Percentiles rank a stretch among this genome's conserved stretches.
These are phyloP conservation scores for Saccostrea cuccullata DNA, from an alignment of 1,140 invertebrate species.

Conservation along the genomic window DNA sequence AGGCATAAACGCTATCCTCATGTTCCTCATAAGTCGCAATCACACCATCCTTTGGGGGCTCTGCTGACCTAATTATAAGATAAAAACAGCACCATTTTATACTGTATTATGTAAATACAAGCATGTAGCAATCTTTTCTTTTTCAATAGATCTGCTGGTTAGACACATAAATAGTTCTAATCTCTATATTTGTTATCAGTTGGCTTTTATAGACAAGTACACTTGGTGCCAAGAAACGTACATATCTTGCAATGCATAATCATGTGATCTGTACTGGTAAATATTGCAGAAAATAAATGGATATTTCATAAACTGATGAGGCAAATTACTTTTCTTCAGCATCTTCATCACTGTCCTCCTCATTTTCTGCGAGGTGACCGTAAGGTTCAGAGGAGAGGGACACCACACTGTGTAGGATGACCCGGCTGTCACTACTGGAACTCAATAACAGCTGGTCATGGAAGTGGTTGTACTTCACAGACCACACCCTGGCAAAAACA, in stretches of 20 bases:
- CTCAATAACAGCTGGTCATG: constrained; percentile 98
- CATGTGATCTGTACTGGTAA: no score
- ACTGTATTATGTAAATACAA: no score
- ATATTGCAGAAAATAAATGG: no score
- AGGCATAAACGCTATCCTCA: constrained; percentile 98
- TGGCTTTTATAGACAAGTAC: no score
- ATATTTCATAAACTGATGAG: no score
- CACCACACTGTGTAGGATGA: constrained; percentile 90
- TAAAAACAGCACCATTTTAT: no score
- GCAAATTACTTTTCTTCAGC: constrained; percentile 61
- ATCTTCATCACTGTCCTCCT: constrained; percentile 79
- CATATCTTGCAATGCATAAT: background rate
- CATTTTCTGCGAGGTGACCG: constrained; percentile 82
- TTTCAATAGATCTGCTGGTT: no score
- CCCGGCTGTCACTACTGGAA: constrained; percentile 95
- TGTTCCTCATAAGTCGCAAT: constrained; percentile 96
- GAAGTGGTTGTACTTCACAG: constrained; percentile 94
- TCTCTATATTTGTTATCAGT: no score
- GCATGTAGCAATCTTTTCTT: no score
- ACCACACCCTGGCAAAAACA: constrained; percentile 88
- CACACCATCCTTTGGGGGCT: constrained; percentile 84
- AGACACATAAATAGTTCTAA: no score
- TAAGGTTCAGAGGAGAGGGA: constrained; percentile 91
- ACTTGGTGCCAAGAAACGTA: background rate
- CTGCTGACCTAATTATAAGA: constrained; percentile 58